Base-by-base conservation (phyloP, 1,140 invertebrate species). In the Trichonephila clavipes region DNA sequence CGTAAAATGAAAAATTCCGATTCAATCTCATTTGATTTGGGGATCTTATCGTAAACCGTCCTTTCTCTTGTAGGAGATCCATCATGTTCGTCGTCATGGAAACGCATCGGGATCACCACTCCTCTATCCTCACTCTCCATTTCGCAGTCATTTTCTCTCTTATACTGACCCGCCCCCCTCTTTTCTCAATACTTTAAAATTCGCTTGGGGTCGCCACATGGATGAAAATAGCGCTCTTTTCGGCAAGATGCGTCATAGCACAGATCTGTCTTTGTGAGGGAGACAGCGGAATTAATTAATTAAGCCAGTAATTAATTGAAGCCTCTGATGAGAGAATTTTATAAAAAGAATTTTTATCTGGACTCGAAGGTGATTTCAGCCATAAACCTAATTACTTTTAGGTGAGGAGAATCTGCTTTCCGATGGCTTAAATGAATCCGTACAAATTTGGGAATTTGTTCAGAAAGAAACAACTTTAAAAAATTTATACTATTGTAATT, bases 21-120 rank as follows among this genome's bases (percentile, higher is more conserved):
- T 94, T 89, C 93, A 69, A 94, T 94, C 88, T 94, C 93, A 90
- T 89, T 94, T 94, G 93, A 94, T 94, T 94, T 90, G 93, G 88
- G 88, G 87, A 89, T 89, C 87, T 88, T 88, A 88, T 93, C 85
- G 66, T 93, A 88, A 93, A 93, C 93, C 93, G 88, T 82, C 93
- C 93, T 94, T 94, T 94, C 93, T 94, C 93, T 94, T 94, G 93
- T 94, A 94, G 88, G 77, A 90, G 72, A 94, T 94, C 88, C 88
- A 94, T 94, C 93, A 94, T 90, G 62, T 34, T 10, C 51, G 88
- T 94, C 21, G 44, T 34, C 86, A 94, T 83, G 93, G 72, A 28
- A 40, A 94, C 77, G 72, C 72, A 40, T 59, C 72, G 72, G 72
- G 72, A 18, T 77, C 72, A 77, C 44, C 58, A 61, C 69, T 58